These are phyloP conservation scores for Sebastiscus tertius DNA, from an alignment of 2,797 vertebrate species.

Conservation along the genomic window DNA sequence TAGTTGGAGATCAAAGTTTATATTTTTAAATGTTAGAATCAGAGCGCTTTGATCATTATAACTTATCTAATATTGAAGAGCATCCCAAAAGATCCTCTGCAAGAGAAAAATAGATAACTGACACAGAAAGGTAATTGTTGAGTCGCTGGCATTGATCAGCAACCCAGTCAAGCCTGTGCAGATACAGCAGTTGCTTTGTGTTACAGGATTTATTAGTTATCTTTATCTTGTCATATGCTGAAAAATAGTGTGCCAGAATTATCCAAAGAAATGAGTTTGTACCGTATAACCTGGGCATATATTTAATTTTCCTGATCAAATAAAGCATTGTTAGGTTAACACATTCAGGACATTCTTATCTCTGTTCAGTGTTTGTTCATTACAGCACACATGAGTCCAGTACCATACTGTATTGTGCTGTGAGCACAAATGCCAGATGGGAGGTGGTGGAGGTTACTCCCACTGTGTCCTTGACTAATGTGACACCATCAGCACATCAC, in stretches of 20 bases:
- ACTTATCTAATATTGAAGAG: neutral
- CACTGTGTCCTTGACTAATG: conserved; percentile 66
- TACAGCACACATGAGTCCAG: conserved; percentile 6
- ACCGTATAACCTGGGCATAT: neutral
- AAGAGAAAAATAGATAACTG: neutral
- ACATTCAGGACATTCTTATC: conserved; percentile 27
- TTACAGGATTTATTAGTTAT: neutral
- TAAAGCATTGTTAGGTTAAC: neutral
- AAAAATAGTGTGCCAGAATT: neutral
- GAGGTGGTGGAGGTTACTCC: conserved; percentile 42
- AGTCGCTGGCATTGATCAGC: neutral
- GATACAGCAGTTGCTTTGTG: neutral
- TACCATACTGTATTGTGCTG: conserved; percentile 13
- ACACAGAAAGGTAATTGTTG: neutral
- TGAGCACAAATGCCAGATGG: conserved; percentile 53
- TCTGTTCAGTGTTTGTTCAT: conserved; percentile 24
- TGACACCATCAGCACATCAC: conserved; percentile 50
- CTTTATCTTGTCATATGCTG: neutral
- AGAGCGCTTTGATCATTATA: neutral
- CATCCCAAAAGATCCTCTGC: neutral
- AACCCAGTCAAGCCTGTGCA: neutral
- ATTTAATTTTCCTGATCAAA: neutral
- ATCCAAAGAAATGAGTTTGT: neutral
- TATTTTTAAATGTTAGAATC: neutral
- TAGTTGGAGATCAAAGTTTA: neutral